phyloP scores from a whole-genome alignment of 1,140 invertebrate species.

The Drosophila bipectinata region DNA sequence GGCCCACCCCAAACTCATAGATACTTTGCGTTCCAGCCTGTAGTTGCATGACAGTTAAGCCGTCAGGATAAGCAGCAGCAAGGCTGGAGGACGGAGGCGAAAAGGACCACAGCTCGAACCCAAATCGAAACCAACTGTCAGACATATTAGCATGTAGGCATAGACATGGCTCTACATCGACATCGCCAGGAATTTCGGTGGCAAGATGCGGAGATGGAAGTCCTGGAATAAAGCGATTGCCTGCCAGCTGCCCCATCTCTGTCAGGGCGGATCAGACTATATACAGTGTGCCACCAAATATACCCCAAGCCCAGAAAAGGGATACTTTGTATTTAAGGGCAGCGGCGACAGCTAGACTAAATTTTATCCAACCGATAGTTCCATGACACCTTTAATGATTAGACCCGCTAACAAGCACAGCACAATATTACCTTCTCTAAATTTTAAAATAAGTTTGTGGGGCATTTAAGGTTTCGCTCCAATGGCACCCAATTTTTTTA shows the following conservation, averaged over 20 bases:
- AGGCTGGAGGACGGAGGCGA: neutral
- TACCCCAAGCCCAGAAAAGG: neutral
- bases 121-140: slow-evolving; percentile 74
- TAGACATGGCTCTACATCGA: slow-evolving; percentile 56
- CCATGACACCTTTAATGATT: no score
- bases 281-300: slow-evolving; percentile 17
- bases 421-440: no score
- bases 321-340: neutral
- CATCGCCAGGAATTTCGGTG: slow-evolving; percentile 25
- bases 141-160: slow-evolving; percentile 78
- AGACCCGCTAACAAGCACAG: no score
- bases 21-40: slow-evolving; percentile 65
- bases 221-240: slow-evolving; percentile 42
- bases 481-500: neutral
- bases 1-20: slow-evolving; percentile 55
- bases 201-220: slow-evolving; percentile 12
- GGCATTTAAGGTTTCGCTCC: neutral
- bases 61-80: slow-evolving; percentile 65
- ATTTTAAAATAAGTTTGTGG: neutral
- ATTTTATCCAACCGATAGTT: neutral
- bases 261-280: slow-evolving; percentile 32
- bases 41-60: slow-evolving; percentile 81
- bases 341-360: neutral
- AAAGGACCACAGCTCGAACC: slow-evolving; percentile 25
- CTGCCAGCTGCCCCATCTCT: slow-evolving; percentile 21